These are phyloP conservation scores for Oceanodroma tethys DNA, from an alignment of 2,113 vertebrate genomes.

Conservation along the genomic window DNA sequence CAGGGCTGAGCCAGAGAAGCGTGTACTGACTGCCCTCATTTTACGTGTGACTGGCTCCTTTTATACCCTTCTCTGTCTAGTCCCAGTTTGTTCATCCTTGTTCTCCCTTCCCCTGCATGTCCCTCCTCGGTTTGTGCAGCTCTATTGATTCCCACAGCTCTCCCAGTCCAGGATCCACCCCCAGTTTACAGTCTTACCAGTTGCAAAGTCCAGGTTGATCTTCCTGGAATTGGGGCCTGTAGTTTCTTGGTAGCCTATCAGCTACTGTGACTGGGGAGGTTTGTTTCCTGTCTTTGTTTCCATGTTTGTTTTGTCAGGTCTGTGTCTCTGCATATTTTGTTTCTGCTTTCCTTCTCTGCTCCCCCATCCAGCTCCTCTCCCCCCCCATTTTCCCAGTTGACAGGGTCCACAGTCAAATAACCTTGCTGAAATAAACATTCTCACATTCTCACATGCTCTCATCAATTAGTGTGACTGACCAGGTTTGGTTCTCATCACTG, in stretches of 20 bases:
- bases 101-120: not conserved
- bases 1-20: not conserved
- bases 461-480: not conserved
- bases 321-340: not conserved
- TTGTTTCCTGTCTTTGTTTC: not conserved
- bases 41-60: not conserved
- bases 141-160: not conserved
- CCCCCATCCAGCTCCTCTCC: fast-evolving
- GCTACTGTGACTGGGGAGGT: not conserved
- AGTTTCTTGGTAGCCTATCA: not conserved
- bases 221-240: not conserved
- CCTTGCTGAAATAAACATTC: not conserved
- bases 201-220: not conserved
- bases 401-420: not conserved
- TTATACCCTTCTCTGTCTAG: not conserved
- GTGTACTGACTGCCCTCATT: not conserved
- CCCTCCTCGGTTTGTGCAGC: not conserved
- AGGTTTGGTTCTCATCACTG: not conserved
- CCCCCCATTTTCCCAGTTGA: not conserved
- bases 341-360: not conserved
- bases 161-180: not conserved
- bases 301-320: not conserved
- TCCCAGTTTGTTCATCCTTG: not conserved
- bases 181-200: not conserved
- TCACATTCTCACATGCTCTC: not conserved